Evolutionary conservation across 2,888 invertebrate genomes (phyloP).

Genomic region (Drosophila mettleri): DNA sequence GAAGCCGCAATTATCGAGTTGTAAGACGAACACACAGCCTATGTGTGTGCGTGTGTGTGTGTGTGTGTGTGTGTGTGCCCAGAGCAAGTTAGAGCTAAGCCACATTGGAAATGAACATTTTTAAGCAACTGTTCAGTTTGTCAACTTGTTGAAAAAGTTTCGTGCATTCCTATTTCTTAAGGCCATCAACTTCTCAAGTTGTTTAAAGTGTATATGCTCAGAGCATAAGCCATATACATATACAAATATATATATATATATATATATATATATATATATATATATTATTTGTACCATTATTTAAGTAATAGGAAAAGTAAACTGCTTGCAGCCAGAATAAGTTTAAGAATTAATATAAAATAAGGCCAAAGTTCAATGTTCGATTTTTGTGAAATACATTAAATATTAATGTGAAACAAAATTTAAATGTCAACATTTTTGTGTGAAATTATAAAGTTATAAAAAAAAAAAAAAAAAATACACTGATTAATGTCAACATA

Average conservation of each 20-base stretch:
- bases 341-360: background rate
- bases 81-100: slow-evolving; percentile 23
- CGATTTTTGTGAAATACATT: background rate
- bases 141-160: slow-evolving; percentile 59
- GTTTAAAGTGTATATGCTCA: slow-evolving; percentile 4
- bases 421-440: background rate
- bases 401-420: background rate
- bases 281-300: slow-evolving; percentile 2
- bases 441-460: background rate
- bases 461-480: too few species aligned
- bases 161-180: slow-evolving; percentile 14
- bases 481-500: background rate
- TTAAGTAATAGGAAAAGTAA: background rate
- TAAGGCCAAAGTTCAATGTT: background rate
- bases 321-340: too few species aligned
- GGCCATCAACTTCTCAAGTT: slow-evolving; percentile 24
- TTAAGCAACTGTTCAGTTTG: slow-evolving; percentile 50
- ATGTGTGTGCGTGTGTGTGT: background rate
- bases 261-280: too few species aligned
- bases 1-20: slow-evolving; percentile 79
- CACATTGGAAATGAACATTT: slow-evolving; percentile 52
- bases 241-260: too few species aligned
- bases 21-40: slow-evolving; percentile 56
- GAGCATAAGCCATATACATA: too few species aligned
- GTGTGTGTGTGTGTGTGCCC: slow-evolving; percentile 34